Evolutionary conservation across 2,113 vertebrate species (phyloP), one percentile per base, ranked within the genome.

Genomic region (Raja brachyura): DNA sequence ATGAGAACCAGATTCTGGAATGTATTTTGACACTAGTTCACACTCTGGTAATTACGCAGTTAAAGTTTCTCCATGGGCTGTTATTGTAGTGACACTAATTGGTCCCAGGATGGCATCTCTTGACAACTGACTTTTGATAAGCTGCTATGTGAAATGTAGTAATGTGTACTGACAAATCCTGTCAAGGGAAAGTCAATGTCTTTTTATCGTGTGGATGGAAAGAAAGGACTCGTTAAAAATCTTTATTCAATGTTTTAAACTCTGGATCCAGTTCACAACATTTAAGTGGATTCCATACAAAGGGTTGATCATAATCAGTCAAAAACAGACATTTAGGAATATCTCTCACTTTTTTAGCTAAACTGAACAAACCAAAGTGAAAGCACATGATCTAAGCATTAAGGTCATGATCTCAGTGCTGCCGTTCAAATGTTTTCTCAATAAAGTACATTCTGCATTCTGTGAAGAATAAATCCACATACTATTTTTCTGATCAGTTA

Each of bases 31-130:
- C 33, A 48, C 33, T 5, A 20, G 48, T 33, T 39, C 77, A 18
- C 20, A 48, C 33, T 79, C 77, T 48, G 39, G 14, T 48, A 79
- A 39, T 79, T 78, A 31, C 16, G 3, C 77, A 7, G 39, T 79
- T 31, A 39, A 31, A 18, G 33, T 48, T 39, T 22, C 31, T 16
- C 39, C 33, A 20, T 79, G 33, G 39, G 39, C 77, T 79, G 39
- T 79, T 48, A 16, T 79, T 79, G 13, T 77, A 6, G 33, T 79
- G 77, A 79, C 77, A 79, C 77, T 79, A 79, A 79, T 79, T 79
- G 39, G 33, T 20, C 77, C 31, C 77, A 20, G 77, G 77, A 16
- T 79, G 5, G 16, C 77, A 79, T 48, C 14, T 48, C 77, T 48
- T 79, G 77, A 79, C 77, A 79, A 16, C 31, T 39, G 16, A 48